Base-by-base conservation (phyloP, 2,797 vertebrate genomes). In the Gobio occitaniae region DNA sequence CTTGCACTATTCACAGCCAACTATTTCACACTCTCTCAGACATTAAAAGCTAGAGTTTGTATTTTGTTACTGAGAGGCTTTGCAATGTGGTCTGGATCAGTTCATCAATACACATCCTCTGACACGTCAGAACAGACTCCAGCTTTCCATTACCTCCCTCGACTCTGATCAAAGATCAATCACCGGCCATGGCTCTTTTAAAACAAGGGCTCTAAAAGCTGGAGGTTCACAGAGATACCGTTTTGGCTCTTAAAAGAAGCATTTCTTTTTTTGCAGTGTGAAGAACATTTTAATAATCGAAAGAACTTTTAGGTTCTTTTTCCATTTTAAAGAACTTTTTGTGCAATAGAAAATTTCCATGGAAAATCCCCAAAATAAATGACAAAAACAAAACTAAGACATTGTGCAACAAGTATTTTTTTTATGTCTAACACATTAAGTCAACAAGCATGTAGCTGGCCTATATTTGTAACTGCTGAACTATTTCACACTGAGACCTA, bases 121-220 rank as follows among this genome's bases (percentile, higher is more conserved):
- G 32, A 78, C 61, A 69, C 63, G 6, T 41, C 32, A 65, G 63
- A 65, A 32, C 63, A 65, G 13, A 61, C 41, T 82, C 4, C 12
- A 44, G 80, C 76, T 82, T 78, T 86, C 86, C 77, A 88, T 88
- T 79, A 84, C 65, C 69, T 80, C 65, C 54, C 68, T 83, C 36
- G 32, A 44, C 47, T 47, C 61, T 80, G 77, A 52, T 59, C 21
- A 66, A 86, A 82, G 41, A 89, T 71, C 82, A 79, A 89, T 79
- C 71, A 29, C 38, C 81, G 84, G 21, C 19, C 29, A 36, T 36
- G 29, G 50, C 50, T n/a, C 52, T 59, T 44, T 44, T 77, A 16
- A 25, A 41, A 44, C 15, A 77, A 59, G 3, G 12, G 36, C 16
- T 76, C 52, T 12, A 41, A n/a, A 72, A 50, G 19, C 3, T 12